Conservation (phyloP, 2,888 invertebrate genomes). For the Mongoloraphidia duomilia region DNA sequence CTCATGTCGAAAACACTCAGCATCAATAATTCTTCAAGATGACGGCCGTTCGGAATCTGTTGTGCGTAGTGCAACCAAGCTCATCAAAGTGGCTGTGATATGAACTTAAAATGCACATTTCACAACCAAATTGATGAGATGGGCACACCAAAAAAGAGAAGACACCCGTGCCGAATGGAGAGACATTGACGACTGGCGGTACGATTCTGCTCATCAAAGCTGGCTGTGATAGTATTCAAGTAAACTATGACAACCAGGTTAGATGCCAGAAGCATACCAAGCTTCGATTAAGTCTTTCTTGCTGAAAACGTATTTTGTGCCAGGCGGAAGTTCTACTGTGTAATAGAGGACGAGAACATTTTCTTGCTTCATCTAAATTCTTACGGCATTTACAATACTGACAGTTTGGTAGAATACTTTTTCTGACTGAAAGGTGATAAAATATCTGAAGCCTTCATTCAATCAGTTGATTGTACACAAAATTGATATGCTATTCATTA, state of each 20-base stretch:
- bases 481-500: no score
- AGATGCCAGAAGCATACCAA: slow-evolving; percentile 50
- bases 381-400: no score
- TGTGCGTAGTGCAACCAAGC: slow-evolving; percentile 38
- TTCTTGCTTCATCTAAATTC: no score
- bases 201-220: slow-evolving; percentile 83
- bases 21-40: not conserved
- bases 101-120: slow-evolving; percentile 52
- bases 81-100: slow-evolving; percentile 99
- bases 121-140: slow-evolving; percentile 81
- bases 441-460: no score
- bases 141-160: slow-evolving; percentile 35
- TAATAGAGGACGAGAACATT: no score
- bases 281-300: no score
- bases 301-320: no score
- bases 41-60: not conserved
- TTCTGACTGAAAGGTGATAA: no score
- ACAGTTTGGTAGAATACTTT: no score
- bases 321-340: no score
- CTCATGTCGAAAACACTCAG: not conserved
- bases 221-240: slow-evolving; percentile 75
- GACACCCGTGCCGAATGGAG: not conserved
- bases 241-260: slow-evolving; percentile 68
- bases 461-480: no score
- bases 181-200: slow-evolving; percentile 22